Evolutionary conservation across 2,113 vertebrate genomes (phyloP).

Genomic region (Panthera leo): DNA sequence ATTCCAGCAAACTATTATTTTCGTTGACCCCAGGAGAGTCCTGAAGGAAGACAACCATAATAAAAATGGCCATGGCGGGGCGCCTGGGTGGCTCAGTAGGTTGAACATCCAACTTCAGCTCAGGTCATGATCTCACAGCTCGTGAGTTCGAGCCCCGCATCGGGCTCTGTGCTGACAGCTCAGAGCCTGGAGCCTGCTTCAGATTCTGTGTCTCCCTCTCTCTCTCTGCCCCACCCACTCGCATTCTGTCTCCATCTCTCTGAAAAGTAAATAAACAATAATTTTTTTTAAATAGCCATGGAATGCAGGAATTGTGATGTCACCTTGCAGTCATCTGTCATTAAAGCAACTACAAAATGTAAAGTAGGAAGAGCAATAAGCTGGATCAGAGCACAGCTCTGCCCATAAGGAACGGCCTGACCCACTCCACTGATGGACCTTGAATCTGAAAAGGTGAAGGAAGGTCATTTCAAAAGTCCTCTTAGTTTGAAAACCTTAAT

Average conservation of each 20-base stretch:
- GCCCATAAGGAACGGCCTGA: not conserved
- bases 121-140: too few relatives aligned
- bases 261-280: too few relatives aligned
- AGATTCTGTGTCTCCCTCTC: too few relatives aligned
- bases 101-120: too few relatives aligned
- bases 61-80: not conserved
- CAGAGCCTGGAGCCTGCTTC: too few relatives aligned
- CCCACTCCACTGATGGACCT: not conserved
- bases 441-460: not conserved
- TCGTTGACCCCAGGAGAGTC: not conserved
- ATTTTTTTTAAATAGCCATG: not conserved
- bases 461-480: not conserved
- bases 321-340: not conserved
- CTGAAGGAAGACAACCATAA: not conserved
- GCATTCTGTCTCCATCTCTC: too few relatives aligned
- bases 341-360: not conserved
- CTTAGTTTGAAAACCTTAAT: not conserved
- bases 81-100: too few relatives aligned
- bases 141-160: too few relatives aligned
- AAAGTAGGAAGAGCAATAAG: not conserved
- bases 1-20: not conserved
- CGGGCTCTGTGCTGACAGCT: too few relatives aligned
- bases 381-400: not conserved
- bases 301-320: not conserved
- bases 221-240: too few relatives aligned